Conservation (phyloP, 2,888 invertebrate genomes). For the Cheilosia grossa region DNA sequence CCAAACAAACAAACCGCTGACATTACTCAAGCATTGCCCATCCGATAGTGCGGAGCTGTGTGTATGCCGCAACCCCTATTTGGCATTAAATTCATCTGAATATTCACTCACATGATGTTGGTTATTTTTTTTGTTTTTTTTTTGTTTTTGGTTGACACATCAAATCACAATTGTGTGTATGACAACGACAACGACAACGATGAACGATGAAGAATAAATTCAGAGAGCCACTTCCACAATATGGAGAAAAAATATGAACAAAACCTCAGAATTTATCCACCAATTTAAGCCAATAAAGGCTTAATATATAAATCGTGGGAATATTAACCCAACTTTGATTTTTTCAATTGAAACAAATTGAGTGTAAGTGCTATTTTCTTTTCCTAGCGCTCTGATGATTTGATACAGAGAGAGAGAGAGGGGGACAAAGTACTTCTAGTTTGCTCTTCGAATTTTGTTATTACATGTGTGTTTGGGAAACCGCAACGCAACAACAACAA, state of each 20-base stretch:
- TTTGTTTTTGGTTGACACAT: neutral
- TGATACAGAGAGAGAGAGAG: neutral
- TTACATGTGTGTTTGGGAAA: neutral
- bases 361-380: constrained; percentile 67
- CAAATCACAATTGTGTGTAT: neutral
- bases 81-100: constrained; percentile 13
- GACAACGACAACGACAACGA: neutral
- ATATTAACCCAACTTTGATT: constrained; percentile 72
- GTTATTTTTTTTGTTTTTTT: neutral
- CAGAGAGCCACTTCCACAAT: constrained; percentile 52
- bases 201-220: neutral
- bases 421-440: constrained; percentile 18
- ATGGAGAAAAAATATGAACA: constrained; percentile 63
- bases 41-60: neutral
- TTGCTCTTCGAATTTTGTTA: constrained; percentile 7
- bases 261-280: constrained; percentile 68
- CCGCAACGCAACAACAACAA: constrained; percentile 9
- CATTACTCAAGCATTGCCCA: constrained; percentile 1
- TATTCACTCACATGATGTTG: constrained; percentile 1
- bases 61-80: constrained; percentile 16
- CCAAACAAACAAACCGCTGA: constrained; percentile 20
- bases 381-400: constrained; percentile 39
- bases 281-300: constrained; percentile 74
- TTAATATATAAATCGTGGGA: constrained; percentile 70
- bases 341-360: constrained; percentile 72